These are phyloP conservation scores for Coregonus suidteri DNA, from an alignment of 2,797 vertebrate species.

Conservation along the genomic window DNA sequence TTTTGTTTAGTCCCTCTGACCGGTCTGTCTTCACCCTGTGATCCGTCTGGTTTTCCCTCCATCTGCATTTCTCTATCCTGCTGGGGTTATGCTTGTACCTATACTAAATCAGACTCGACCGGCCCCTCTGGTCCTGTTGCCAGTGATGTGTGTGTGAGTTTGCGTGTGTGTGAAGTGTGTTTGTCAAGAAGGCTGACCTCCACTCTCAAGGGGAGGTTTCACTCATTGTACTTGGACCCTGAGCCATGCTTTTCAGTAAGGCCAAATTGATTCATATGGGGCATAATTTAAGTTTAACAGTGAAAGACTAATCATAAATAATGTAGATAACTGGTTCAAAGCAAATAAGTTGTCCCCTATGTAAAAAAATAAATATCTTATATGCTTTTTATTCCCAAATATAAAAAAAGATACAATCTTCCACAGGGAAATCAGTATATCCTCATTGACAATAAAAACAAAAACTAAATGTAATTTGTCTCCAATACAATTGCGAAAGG, in stretches of 20 bases:
- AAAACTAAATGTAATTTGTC: too few species aligned
- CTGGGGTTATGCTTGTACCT: neutral
- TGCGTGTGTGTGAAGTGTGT: neutral
- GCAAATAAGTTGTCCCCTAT: too few species aligned
- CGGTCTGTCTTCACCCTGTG: neutral
- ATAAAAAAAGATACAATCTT: too few species aligned
- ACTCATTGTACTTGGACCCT: slow-evolving; percentile 12
- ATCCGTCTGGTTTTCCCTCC: neutral
- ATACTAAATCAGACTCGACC: slow-evolving; percentile 15
- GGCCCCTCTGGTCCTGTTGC: slow-evolving; percentile 6
- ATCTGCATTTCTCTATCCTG: slow-evolving; percentile 20
- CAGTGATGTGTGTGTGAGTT: neutral
- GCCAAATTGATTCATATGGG: neutral
- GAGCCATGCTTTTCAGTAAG: slow-evolving; percentile 8
- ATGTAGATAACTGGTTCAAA: too few species aligned
- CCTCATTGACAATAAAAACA: too few species aligned
- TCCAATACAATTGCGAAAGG: too few species aligned
- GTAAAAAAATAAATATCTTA: too few species aligned
- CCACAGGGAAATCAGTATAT: too few species aligned
- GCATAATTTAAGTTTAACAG: too few species aligned
- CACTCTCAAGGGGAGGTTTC: neutral
- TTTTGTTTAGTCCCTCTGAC: neutral
- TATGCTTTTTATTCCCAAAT: too few species aligned
- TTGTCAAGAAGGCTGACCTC: neutral
- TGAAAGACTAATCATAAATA: too few species aligned